A percentile compares a stretch with the other conserved stretches of the same genome.
Evolutionary conservation across 2,888 invertebrate species (phyloP).

Genomic region (Sesamia inferens): DNA sequence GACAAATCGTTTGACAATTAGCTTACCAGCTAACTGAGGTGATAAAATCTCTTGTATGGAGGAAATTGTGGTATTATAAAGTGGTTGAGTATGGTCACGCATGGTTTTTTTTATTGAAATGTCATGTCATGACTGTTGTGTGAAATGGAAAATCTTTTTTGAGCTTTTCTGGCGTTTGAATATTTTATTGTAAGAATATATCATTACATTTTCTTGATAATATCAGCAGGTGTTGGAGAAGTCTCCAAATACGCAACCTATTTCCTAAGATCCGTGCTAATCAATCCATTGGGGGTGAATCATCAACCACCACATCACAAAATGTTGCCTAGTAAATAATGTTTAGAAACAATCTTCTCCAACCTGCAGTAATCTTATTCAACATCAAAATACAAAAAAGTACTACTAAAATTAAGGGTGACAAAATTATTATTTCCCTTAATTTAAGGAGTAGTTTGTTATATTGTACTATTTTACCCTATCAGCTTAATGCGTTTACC

Average conservation of each 20-base stretch:
- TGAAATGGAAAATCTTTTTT: neutral
- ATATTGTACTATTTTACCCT: slow-evolving; percentile 33
- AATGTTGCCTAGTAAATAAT: neutral
- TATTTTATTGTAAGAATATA: neutral
- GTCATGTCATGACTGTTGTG: neutral
- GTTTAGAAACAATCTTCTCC: neutral
- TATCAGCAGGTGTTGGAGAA: neutral
- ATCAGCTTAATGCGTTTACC: slow-evolving; percentile 24
- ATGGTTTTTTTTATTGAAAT: slow-evolving; percentile 7
- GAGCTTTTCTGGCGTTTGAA: too few species aligned
- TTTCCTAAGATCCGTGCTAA: neutral
- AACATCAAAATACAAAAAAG: neutral
- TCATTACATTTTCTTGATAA: neutral
- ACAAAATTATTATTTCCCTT: too few species aligned
- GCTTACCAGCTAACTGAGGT: slow-evolving; percentile 31
- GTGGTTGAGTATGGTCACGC: slow-evolving; percentile 20
- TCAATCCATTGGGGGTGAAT: neutral
- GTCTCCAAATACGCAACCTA: neutral
- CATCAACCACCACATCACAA: neutral
- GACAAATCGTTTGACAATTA: slow-evolving; percentile 65
- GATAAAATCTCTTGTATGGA: slow-evolving; percentile 38
- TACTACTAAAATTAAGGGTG: neutral
- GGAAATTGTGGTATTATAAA: slow-evolving; percentile 27
- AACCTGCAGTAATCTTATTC: neutral
- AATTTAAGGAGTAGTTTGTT: too few species aligned